phyloP scores from a whole-genome alignment of 2,888 invertebrate genomes.

The Diadegma fenestrale region DNA sequence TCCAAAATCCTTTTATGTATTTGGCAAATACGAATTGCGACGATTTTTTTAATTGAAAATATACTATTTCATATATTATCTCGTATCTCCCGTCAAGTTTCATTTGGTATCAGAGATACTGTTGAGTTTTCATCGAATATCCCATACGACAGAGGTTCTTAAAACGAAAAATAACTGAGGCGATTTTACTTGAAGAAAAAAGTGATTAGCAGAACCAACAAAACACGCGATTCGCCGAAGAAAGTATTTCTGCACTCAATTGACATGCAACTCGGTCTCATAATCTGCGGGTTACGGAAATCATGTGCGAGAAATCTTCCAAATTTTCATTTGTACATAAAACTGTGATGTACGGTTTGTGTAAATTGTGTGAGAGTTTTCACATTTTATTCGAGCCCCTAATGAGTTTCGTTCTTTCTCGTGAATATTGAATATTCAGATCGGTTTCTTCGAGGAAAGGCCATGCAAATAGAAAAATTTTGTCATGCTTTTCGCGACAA shows the following conservation, averaged over 20 bases:
- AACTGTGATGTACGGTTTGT: neutral
- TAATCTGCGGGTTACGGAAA: neutral
- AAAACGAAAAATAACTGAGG: neutral
- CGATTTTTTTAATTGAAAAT: slow-evolving; percentile 34
- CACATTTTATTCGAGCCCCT: neutral
- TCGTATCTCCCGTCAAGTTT: neutral
- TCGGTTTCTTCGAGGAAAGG: neutral
- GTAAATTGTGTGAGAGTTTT: neutral
- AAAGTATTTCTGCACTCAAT: neutral
- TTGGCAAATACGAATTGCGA: slow-evolving; percentile 27
- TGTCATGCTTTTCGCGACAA: too few species aligned
- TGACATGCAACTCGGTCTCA: neutral
- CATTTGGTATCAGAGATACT: slow-evolving; percentile 61
- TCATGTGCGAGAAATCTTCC: neutral
- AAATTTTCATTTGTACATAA: neutral
- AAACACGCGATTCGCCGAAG: neutral
- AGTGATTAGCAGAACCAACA: neutral
- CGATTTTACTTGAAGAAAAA: slow-evolving; percentile 3
- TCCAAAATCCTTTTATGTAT: neutral
- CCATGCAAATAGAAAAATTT: neutral
- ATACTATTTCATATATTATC: slow-evolving; percentile 33
- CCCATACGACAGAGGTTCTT: neutral
- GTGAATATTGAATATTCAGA: neutral
- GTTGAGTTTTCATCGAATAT: slow-evolving; percentile 32
- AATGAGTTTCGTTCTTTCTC: neutral